Evolutionary conservation across 1,140 invertebrate genomes (phyloP), one percentile per base, ranked within the genome.

Genomic region (Hycleus phaleratus): DNA sequence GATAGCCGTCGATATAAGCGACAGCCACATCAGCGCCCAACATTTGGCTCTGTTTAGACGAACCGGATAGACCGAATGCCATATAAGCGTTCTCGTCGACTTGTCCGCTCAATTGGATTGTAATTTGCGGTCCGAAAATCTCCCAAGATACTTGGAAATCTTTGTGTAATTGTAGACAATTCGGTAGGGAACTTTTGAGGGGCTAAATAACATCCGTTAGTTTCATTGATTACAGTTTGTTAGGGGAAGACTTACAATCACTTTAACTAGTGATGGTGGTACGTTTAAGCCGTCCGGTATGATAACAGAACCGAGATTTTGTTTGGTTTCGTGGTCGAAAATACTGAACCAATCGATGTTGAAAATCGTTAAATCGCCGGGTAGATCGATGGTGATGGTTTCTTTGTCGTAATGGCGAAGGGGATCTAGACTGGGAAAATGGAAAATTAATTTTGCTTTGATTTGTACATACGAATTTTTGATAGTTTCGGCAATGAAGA

Each of bases 111-210:
- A 95, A 74, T 74, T 94, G 85, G 52, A 95, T 82, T 1, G 91
- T 93, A 47, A 95, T 85, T 70, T 90, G 85, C n/a, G 85, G 87
- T 0, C 91, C 90, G 71, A 93, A 91, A 3, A 94, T 84, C 71
- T 94, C 90, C 92, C 92, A 95, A 7, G 85, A 85, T 3, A 93
- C 79, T 78, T 93, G 90, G 51, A 87, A 76, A 64, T 90, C 82
- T 71, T 85, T 85, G 72, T 94, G 91, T 4, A 94, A 78, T 73
- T 92, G 90, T 62, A 88, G 73, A 73, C 93, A 95, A 72, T 93
- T 91, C 47, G 91, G 90, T 51, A 93, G 74, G 24, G 80, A 72
- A 61, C 81, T 76, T 58, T 76, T 77, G 60, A 80, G 75, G 10
- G 73, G 70, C 76, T 78, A 62, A 18, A 18, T 18, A 18, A 18